phyloP scores from a whole-genome alignment of 2,113 vertebrate genomes.

The Passer domesticus region DNA sequence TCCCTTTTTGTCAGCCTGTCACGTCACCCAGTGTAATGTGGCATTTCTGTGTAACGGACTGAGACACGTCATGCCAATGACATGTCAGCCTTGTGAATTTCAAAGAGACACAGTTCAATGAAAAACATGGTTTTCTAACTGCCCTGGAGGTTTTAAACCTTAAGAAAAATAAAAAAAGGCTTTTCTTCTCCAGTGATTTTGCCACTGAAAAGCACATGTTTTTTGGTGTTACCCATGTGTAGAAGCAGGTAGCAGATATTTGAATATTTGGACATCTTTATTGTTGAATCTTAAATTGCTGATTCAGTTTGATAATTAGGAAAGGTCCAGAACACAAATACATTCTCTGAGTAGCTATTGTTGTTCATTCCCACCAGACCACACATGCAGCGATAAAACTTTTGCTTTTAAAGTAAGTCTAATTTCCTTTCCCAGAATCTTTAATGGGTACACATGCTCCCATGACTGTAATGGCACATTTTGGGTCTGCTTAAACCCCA shows the following conservation, averaged over 20 bases:
- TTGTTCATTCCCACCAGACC: not conserved
- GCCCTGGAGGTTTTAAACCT: conserved; percentile 74
- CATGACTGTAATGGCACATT: not conserved
- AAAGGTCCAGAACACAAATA: not conserved
- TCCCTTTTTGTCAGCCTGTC: conserved; percentile 77
- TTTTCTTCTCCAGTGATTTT: conserved; percentile 64
- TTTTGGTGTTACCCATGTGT: conserved; percentile 9
- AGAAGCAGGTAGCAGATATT: conserved; percentile 29
- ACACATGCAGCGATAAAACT: not conserved
- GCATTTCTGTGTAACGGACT: conserved; percentile 77
- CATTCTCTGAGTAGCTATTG: not conserved
- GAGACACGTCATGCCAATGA: conserved; percentile 77
- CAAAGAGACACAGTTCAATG: conserved; percentile 78
- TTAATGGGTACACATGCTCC: not conserved
- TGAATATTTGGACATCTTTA: conserved; percentile 59
- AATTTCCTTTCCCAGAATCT: not conserved
- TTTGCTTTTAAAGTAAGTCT: not conserved
- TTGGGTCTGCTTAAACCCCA: not conserved
- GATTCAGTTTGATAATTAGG: conserved; percentile 30
- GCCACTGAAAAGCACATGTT: conserved; percentile 44
- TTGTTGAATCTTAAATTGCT: conserved; percentile 11
- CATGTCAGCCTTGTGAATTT: conserved; percentile 75
- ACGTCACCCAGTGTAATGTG: conserved; percentile 75
- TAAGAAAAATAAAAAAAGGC: conserved; percentile 63
- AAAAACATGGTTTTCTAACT: conserved; percentile 76